Conservation (phyloP, 2,113 vertebrate genomes). For the Girardinichthys multiradiatus region DNA sequence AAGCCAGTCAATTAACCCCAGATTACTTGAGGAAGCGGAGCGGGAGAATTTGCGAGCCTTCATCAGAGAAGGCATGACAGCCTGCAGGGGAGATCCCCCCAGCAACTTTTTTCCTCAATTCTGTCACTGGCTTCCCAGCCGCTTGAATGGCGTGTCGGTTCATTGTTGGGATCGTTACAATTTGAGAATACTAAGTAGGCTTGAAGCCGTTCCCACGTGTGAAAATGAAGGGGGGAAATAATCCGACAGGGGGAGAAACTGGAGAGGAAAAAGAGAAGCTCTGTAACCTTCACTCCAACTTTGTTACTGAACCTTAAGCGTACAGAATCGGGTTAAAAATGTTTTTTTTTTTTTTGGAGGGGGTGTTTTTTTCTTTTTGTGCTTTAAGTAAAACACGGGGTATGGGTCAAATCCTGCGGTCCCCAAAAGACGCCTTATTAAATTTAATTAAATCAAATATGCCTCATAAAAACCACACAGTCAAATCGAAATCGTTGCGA, state of each 20-base stretch:
- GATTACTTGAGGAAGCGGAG: slow-evolving; percentile 29
- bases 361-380: no score
- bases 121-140: slow-evolving; percentile 54
- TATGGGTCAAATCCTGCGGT: not conserved
- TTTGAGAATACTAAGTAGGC: slow-evolving; percentile 77
- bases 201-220: slow-evolving; percentile 79
- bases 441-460: not conserved
- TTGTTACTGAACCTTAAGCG: slow-evolving; percentile 28
- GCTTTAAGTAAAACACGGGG: not conserved
- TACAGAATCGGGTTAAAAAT: slow-evolving; percentile 2
- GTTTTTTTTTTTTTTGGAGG: not conserved
- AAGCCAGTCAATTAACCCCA: slow-evolving; percentile 40
- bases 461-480: not conserved
- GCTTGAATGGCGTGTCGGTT: slow-evolving; percentile 74
- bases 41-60: slow-evolving; percentile 34
- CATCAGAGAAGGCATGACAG: slow-evolving; percentile 35
- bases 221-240: slow-evolving; percentile 61
- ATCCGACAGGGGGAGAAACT: slow-evolving; percentile 62
- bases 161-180: slow-evolving; percentile 75
- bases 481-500: not conserved
- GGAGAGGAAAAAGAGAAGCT: slow-evolving; percentile 54
- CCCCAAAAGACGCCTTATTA: not conserved
- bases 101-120: slow-evolving; percentile 67
- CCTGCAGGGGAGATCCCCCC: slow-evolving; percentile 59
- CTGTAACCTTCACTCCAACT: slow-evolving; percentile 52